Evolutionary conservation across 2,888 invertebrate genomes (phyloP).

Genomic region (Laspeyria flexula): DNA sequence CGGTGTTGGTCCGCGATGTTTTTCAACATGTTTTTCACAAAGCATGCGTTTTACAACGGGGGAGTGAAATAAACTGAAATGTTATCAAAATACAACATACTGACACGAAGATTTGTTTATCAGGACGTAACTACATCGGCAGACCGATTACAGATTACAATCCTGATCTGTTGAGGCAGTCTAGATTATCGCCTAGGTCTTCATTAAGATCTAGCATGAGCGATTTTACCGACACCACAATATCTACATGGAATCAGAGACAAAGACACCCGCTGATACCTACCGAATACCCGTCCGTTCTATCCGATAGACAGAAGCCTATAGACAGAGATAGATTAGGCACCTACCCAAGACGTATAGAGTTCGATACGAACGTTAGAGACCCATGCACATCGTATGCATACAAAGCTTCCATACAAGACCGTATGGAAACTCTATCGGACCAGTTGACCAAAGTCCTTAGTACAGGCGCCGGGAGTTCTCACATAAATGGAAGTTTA

Average conservation of each 20-base stretch:
- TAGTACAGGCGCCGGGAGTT: conserved; percentile 77
- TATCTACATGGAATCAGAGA: conserved; percentile 80
- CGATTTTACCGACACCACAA: conserved; percentile 83
- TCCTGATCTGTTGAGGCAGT: conserved; percentile 70
- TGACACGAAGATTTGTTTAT: conserved; percentile 50
- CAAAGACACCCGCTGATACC: conserved; percentile 64
- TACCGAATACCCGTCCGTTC: conserved; percentile 77
- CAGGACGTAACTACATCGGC: conserved; percentile 77
- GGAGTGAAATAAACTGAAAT: conserved; percentile 84
- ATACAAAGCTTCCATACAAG: conserved; percentile 66
- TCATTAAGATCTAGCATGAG: conserved; percentile 79
- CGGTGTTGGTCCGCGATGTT: conserved; percentile 61
- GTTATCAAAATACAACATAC: conserved; percentile 52
- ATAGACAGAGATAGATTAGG: conserved; percentile 68
- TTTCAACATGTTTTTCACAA: conserved; percentile 51
- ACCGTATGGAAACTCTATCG: conserved; percentile 73
- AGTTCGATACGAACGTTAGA: conserved; percentile 73
- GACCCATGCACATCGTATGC: conserved; percentile 73
- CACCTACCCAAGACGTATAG: conserved; percentile 71
- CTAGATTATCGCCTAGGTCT: conserved; percentile 76
- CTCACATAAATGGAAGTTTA: conserved; percentile 79
- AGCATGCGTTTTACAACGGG: conserved; percentile 64
- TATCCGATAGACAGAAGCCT: conserved; percentile 74
- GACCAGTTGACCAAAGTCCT: conserved; percentile 79
- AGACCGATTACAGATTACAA: conserved; percentile 81